Evolutionary conservation across 2,888 invertebrate genomes (phyloP).

Genomic region (Muscina levida): DNA sequence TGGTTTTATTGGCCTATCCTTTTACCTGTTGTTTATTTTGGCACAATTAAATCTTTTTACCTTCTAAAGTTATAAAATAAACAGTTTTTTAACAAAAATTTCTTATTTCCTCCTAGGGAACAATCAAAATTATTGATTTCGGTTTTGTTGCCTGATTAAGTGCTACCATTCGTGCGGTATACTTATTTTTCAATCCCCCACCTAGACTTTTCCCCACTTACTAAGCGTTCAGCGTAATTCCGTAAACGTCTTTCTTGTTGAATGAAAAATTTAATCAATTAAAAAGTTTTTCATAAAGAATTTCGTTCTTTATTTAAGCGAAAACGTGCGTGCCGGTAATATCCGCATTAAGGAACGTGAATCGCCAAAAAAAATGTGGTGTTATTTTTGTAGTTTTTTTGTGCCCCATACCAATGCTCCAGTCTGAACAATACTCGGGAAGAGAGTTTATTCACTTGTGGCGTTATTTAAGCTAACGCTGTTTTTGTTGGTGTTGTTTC

Average conservation of each 20-base stretch:
- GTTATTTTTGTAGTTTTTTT: conserved; percentile 39
- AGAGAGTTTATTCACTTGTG: conserved; percentile 4
- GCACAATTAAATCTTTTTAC: too few species aligned
- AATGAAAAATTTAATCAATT: conserved; percentile 53
- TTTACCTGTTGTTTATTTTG: too few species aligned
- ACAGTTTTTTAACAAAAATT: too few species aligned
- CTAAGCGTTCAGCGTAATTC: too few species aligned
- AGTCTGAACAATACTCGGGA: not conserved
- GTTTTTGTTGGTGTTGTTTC: not conserved
- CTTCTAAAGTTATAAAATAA: too few species aligned
- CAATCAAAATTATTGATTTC: too few species aligned
- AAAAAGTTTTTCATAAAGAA: conserved; percentile 44
- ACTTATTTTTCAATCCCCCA: too few species aligned
- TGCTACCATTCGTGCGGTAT: too few species aligned
- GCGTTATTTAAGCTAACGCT: not conserved
- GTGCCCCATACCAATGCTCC: conserved; percentile 6
- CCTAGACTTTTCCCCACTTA: too few species aligned
- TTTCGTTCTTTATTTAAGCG: conserved; percentile 31
- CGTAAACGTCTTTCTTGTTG: conserved; percentile 1
- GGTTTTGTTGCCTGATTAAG: too few species aligned
- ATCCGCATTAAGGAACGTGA: conserved; percentile 40
- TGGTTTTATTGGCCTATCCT: too few species aligned
- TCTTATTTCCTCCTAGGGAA: too few species aligned
- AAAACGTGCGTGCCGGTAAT: conserved; percentile 38
- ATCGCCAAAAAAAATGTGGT: conserved; percentile 30